phyloP scores from a whole-genome alignment of 2,113 vertebrate species.

The Ascaphus truei region DNA sequence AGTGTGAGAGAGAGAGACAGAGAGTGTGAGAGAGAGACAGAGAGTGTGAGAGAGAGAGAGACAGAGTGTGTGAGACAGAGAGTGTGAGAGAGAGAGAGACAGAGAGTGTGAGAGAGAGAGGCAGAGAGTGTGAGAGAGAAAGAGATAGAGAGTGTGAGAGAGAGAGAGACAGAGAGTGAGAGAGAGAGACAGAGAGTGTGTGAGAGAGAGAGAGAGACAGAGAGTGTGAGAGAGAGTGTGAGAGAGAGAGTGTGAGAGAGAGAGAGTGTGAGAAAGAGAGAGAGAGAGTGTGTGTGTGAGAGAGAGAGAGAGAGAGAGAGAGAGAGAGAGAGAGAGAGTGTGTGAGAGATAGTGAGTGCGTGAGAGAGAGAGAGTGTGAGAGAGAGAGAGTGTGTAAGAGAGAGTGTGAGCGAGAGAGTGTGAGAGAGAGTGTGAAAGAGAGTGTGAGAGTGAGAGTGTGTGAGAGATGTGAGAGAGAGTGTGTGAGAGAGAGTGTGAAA shows the following conservation, averaged over 20 bases:
- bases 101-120: background rate
- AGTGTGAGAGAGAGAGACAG: background rate
- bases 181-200: background rate
- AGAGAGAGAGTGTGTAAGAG: background rate
- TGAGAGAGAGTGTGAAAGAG: background rate
- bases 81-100: background rate
- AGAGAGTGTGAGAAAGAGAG: background rate
- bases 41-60: background rate
- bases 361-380: background rate
- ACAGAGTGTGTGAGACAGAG: background rate
- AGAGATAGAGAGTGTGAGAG: background rate
- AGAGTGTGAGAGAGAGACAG: background rate
- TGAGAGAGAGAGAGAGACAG: background rate
- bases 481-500: background rate
- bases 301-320: background rate
- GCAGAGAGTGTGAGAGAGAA: background rate
- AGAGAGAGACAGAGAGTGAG: background rate
- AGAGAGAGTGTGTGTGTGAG: background rate
- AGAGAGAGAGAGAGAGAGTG: background rate
- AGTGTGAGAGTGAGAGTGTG: background rate
- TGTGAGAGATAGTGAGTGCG: background rate
- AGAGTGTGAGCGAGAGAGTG: background rate
- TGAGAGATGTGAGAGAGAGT: background rate
- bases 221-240: background rate
- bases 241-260: background rate